Percentiles rank a stretch among this genome's conserved stretches.
These are phyloP conservation scores for Leucoraja erinaceus DNA, from an alignment of 2,113 vertebrate species.

Conservation along the genomic window DNA sequence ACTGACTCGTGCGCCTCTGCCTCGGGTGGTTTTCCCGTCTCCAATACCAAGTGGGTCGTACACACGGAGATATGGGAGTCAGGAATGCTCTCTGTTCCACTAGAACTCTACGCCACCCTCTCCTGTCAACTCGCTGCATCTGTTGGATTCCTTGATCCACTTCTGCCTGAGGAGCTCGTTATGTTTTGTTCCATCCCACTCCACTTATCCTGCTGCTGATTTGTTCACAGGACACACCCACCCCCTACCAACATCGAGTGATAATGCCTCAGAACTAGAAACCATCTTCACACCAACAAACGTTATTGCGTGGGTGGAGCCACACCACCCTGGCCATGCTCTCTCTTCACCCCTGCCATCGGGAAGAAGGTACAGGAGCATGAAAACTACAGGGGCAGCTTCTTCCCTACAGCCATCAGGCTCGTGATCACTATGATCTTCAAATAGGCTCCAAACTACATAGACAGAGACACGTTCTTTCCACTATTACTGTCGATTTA, in stretches of 20 bases:
- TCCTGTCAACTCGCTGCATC: neutral
- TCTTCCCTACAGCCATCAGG: too few species aligned
- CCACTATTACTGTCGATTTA: too few species aligned
- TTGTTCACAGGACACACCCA: neutral
- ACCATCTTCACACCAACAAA: neutral
- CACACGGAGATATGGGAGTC: neutral
- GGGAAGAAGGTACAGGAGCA: too few species aligned
- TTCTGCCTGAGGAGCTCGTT: neutral
- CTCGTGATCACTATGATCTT: too few species aligned
- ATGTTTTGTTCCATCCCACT: neutral
- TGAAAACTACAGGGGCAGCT: too few species aligned
- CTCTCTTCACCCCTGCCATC: too few species aligned
- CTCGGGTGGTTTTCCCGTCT: neutral
- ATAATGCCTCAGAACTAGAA: neutral
- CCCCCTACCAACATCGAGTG: neutral
- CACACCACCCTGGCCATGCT: too few species aligned
- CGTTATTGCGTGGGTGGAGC: too few species aligned
- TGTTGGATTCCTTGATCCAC: neutral
- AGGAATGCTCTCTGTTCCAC: neutral
- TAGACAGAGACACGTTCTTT: too few species aligned
- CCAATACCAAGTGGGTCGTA: neutral
- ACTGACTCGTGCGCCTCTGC: neutral
- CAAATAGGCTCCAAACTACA: too few species aligned
- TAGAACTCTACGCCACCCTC: neutral
- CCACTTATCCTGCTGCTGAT: neutral